These are phyloP conservation scores for Falco punctatus DNA, from an alignment of 2,113 vertebrate genomes.

Conservation along the genomic window DNA sequence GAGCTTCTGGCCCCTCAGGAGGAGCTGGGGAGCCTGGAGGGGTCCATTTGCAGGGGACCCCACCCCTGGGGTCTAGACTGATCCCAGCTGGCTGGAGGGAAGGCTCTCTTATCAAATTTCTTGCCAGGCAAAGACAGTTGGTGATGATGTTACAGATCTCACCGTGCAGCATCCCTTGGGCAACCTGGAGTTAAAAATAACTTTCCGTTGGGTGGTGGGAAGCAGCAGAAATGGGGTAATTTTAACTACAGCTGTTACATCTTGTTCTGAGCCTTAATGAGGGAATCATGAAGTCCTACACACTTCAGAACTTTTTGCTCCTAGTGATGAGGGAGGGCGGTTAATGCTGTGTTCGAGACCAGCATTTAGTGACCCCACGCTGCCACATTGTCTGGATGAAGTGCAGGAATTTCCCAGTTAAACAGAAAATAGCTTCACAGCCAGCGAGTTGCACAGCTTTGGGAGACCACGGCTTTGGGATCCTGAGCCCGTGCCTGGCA, in stretches of 20 bases:
- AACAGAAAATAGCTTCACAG: neutral
- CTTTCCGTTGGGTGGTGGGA: conserved; percentile 7
- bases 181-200: conserved; percentile 25
- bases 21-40: neutral
- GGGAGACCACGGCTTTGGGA: neutral
- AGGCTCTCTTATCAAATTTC: neutral
- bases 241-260: conserved; percentile 43
- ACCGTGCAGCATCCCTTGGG: neutral
- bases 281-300: neutral
- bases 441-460: neutral
- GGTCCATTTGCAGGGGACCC: neutral
- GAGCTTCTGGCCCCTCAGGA: neutral
- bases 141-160: neutral
- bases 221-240: conserved; percentile 20
- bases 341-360: neutral
- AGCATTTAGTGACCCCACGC: neutral
- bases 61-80: neutral
- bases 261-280: conserved; percentile 13
- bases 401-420: neutral
- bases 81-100: neutral
- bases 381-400: neutral
- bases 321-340: neutral
- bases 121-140: neutral
- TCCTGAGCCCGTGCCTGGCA: neutral
- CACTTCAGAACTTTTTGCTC: neutral